Evolutionary conservation across 2,888 invertebrate species (phyloP), one percentile per base, ranked within the genome.

Genomic region (Zonitis immaculata): DNA sequence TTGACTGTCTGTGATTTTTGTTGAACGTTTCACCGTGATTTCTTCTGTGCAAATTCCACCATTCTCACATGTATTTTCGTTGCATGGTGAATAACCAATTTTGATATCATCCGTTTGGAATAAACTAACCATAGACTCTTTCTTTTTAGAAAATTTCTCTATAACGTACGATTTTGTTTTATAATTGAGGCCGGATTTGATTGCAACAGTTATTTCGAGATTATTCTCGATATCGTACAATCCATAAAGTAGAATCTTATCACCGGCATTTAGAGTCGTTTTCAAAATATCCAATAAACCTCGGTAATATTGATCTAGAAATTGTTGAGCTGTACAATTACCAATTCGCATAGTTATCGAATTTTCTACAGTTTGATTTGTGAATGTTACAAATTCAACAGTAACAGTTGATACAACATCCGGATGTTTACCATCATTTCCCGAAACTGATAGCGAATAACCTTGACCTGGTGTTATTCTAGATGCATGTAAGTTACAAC

Each of bases 401-500:
- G 87, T 88, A 3, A 94, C 87, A 6, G 88, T 88, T 1, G 95
- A 95, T n/a, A 85, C 78, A 0, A 95, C 95, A 74, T 91, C 89
- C 51, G 82, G 81, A 70, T 94, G 93, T 62, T 85, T 84, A 1
- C 96, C 95, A 75, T 97, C 97, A 72, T 90, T 93, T 1, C 95
- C 95, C 7, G 87, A 84, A 0, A 95, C 84, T 26, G 86, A 87
- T 64, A 95, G 80, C 0, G 88, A 85, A 69, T 88, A 88, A 7
- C 87, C 87, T 70, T 85, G 82, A 18, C 84, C 84, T 43, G 88
- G 85, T 58, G 84, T 85, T 53, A 88, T 83, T 63, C 83, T 80
- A 42, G 83, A 85, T 9, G 91, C 85, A 64, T 88, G 85, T 57
- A 96, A 79, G 69, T 90, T 87, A 72, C 96, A 96, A 39, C 84